Base-by-base conservation (phyloP, 2,113 vertebrate species). In the Vicugna pacos region DNA sequence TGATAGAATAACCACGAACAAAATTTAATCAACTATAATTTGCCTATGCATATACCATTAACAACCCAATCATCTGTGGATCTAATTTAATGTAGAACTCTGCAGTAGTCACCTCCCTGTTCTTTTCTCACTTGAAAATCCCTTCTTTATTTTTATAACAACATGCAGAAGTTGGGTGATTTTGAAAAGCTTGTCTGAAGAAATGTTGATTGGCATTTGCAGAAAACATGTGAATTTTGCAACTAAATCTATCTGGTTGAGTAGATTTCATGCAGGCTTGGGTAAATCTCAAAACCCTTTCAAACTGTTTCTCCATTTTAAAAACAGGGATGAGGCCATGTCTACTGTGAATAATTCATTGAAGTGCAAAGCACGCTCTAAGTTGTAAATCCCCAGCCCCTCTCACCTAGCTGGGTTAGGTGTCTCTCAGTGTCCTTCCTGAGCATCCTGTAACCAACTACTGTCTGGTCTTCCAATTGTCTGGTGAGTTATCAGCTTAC, bases 101-200 rank as follows among this genome's bases (percentile, higher is more conserved):
- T 56, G 0, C 46, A 56, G 52, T 83, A 58, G 22, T 83, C 83
- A 8, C 54, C 24, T 95, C 35, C 54, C 58, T 69, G 26, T 50
- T 82, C 26, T 88, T 83, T 91, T 48, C 19, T 67, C 46, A 86
- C 20, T 93, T 64, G 13, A 93, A 93, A 65, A 56, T n/a, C 15
- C 24, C 6, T n/a, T 87, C 30, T 42, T 75, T 48, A 48, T 65
- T 88, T 88, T 82, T 79, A 77, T 20, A 69, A 11, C 46, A 58
- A 91, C 20, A 86, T 14, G 10, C 14, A 79, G 26, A 83, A 77
- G 1, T 24, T 58, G 3, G 9, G 1, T 24, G 52, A 42, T 69
- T 65, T 72, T 79, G 22, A 58, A 95, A 92, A 91, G 30, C 16
- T 72, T 72, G 42, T 69, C 83, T 79, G 17, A 64, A 46, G 52